These are phyloP conservation scores for Augochlorella aurata DNA, from an alignment of 2,888 invertebrate species.

Conservation along the genomic window DNA sequence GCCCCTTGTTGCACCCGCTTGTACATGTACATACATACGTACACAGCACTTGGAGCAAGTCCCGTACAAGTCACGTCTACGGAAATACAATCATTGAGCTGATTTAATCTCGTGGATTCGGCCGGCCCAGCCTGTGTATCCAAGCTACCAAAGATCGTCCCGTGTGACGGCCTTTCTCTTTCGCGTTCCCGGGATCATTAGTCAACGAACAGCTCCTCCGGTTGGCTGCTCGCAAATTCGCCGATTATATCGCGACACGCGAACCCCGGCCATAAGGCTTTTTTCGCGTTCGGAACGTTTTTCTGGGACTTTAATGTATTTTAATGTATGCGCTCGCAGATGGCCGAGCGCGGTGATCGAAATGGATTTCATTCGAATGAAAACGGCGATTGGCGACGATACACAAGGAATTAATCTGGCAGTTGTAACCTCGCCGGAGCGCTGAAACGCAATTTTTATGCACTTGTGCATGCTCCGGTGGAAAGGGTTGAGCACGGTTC, in stretches of 20 bases:
- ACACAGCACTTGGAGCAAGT: constrained; percentile 48
- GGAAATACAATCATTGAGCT: constrained; percentile 69
- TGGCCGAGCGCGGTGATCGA: not conserved
- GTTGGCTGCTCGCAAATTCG: not conserved
- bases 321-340: constrained; percentile 9
- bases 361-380: not conserved
- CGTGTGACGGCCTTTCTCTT: constrained; percentile 8
- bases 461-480: not conserved
- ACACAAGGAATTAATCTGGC: not conserved
- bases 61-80: constrained; percentile 67
- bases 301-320: not conserved
- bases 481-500: not conserved
- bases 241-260: constrained; percentile 11
- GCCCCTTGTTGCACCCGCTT: constrained; percentile 55
- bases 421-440: not conserved
- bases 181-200: constrained; percentile 32
- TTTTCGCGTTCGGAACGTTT: not conserved
- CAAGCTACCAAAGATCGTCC: constrained; percentile 59
- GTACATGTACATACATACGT: constrained; percentile 26
- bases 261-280: not conserved
- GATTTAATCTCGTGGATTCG: constrained; percentile 67
- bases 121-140: constrained; percentile 56
- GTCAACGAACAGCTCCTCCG: not conserved
- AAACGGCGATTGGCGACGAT: not conserved
- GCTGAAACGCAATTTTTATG: not conserved